Base-by-base conservation (phyloP, 2,888 invertebrate species). In the Acanthacorydalis orientalis region DNA sequence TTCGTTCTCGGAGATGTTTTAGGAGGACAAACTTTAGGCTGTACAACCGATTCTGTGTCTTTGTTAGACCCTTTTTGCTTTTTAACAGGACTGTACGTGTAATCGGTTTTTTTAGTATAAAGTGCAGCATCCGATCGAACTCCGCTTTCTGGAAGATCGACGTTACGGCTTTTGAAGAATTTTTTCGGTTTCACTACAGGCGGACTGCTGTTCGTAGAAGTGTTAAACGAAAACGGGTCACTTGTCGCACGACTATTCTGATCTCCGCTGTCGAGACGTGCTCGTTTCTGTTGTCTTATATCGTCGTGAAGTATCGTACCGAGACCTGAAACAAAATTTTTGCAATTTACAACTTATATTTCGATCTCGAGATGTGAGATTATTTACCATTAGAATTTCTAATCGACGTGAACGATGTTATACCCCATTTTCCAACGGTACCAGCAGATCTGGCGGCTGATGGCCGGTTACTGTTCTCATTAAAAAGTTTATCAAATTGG, bases 391-490 rank as follows among this genome's bases (percentile, higher is more conserved):
- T 83, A 54, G 79, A 74, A 61, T 80, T 88, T 58, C 91, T 74
- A 52, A 90, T 83, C 4, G 90, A 90, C 23, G 91, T 91, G 66
- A 90, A 91, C 53, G 90, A 89, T 59, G 90, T 90, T 64, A 88
- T 87, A 55, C 91, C 91, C 90, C 91, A 92, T 73, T 90, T 87
- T 56, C 91, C 91, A 54, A 91, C 83, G 33, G 87, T 88, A 53
- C 90, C 91, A 54, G 90, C 85, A 32, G 90, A 89, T 54, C 88
- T 80, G 46, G 90, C 85, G 48, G 89, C 89, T 46, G 87, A 80
- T 8, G 90, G 90, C 58, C 84, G 82, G 64, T 88, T 90, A 62
- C 82, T 85, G 64, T 86, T 87, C 60, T 82, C 80, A 63, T 85
- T 72, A 57, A 77, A 71, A 51, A 75, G 63, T 57, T 72, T 75